phyloP scores from a whole-genome alignment of 23 tunicate species.

The Oikopleura albicans region DNA sequence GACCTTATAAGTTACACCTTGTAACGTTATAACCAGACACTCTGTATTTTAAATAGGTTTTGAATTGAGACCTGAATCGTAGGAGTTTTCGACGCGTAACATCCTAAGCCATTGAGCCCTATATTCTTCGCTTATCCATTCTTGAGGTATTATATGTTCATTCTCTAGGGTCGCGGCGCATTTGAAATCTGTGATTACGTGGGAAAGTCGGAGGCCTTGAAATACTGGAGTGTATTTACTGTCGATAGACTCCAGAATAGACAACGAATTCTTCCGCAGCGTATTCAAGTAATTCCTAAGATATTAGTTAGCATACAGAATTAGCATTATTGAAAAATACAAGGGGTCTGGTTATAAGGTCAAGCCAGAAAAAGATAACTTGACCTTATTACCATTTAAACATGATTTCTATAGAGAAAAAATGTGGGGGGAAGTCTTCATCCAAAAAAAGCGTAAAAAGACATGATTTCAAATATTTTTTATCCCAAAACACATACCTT shows the following conservation, averaged over 20 bases:
- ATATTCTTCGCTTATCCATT: conserved; percentile 44
- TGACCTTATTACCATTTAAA: too few species aligned
- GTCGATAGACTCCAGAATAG: not conserved
- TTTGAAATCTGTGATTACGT: conserved; percentile 54
- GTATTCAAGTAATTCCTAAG: not conserved
- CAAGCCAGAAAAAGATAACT: too few species aligned
- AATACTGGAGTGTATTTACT: conserved; percentile 20
- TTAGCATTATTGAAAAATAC: too few species aligned
- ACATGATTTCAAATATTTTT: too few species aligned
- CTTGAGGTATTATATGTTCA: conserved; percentile 49
- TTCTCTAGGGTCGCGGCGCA: conserved; percentile 56
- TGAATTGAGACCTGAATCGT: conserved; percentile 46
- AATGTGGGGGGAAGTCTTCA: too few species aligned
- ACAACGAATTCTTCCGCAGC: not conserved
- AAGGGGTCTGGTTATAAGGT: too few species aligned
- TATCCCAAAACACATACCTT: too few species aligned
- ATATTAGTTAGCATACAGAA: not conserved
- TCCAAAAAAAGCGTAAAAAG: too few species aligned
- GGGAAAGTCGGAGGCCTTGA: conserved; percentile 38
- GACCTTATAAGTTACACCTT: too few species aligned
- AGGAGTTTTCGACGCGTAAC: conserved; percentile 67
- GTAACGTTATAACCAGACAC: too few species aligned
- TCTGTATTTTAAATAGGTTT: too few species aligned
- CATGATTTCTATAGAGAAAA: too few species aligned
- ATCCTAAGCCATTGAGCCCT: conserved; percentile 65